Evolutionary conservation across 2,797 vertebrate genomes (phyloP).

Genomic region (Cottoperca gobio): DNA sequence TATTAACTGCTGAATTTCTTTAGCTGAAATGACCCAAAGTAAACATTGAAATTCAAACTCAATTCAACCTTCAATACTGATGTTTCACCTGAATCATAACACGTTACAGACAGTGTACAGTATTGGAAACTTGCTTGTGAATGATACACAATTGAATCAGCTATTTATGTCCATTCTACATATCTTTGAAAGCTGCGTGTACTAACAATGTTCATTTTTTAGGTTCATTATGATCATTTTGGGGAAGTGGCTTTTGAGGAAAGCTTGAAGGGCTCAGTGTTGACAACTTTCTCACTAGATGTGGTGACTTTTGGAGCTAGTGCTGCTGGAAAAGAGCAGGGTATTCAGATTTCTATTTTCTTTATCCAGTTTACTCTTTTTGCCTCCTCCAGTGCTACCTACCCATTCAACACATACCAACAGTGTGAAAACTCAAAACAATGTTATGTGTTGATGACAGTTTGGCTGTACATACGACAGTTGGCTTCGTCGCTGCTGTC

Average conservation of each 20-base stretch:
- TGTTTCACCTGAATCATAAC: not conserved
- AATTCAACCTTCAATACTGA: not conserved
- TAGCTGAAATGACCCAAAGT: not conserved
- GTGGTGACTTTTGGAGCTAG: too few species aligned
- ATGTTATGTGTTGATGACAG: not conserved
- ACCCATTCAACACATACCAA: not conserved
- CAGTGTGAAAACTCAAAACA: too few species aligned
- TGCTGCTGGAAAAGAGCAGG: too few species aligned
- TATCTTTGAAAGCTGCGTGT: too few species aligned
- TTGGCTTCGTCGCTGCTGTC: constrained; percentile 96
- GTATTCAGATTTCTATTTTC: too few species aligned
- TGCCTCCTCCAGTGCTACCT: too few species aligned
- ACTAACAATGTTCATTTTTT: too few species aligned
- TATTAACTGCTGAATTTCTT: not conserved
- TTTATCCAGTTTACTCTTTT: too few species aligned
- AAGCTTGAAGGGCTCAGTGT: too few species aligned
- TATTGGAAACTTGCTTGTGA: not conserved
- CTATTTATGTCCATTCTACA: not conserved
- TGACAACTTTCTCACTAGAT: too few species aligned
- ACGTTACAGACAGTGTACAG: not conserved
- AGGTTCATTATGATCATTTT: too few species aligned
- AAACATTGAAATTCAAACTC: not conserved
- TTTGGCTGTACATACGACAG: constrained; percentile 89
- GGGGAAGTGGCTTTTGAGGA: too few species aligned
- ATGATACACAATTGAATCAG: not conserved